Conservation (phyloP, 2,888 invertebrate genomes). For the Ptilodon capucinus region DNA sequence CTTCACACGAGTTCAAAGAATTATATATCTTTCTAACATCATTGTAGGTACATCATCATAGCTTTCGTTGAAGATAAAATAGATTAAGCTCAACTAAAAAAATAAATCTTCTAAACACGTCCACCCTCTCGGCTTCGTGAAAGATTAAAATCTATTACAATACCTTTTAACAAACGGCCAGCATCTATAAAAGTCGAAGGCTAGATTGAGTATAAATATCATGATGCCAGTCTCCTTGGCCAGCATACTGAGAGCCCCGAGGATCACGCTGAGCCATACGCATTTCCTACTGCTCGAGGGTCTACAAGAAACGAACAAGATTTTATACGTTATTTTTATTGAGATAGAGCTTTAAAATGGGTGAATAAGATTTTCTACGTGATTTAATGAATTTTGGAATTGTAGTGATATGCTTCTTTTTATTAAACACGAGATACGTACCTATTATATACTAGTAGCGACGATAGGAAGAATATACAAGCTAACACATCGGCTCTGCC, state of each 20-base stretch:
- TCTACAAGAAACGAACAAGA: conserved; percentile 42
- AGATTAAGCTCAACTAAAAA: background rate
- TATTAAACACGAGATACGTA: conserved; percentile 68
- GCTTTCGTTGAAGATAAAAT: background rate
- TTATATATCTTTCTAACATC: background rate
- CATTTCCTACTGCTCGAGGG: conserved; percentile 72
- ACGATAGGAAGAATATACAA: conserved; percentile 91
- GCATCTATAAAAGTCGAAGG: conserved; percentile 90
- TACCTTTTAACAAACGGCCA: conserved; percentile 88
- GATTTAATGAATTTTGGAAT: background rate
- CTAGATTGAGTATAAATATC: conserved; percentile 87
- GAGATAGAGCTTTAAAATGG: conserved; percentile 14
- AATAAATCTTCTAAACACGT: conserved; percentile 4
- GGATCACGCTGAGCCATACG: conserved; percentile 86
- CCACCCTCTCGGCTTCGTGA: conserved; percentile 24
- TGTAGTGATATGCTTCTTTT: too few species aligned
- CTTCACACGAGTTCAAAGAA: background rate
- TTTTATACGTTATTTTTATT: conserved; percentile 29
- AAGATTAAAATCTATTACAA: conserved; percentile 35
- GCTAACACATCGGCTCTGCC: conserved; percentile 94
- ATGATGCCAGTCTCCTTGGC: conserved; percentile 95
- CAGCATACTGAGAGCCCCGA: conserved; percentile 91
- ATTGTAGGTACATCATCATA: background rate
- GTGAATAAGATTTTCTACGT: conserved; percentile 1
- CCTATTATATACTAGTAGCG: conserved; percentile 91